phyloP scores from a whole-genome alignment of 2,888 invertebrate species.

The Sylvicola cinctus region DNA sequence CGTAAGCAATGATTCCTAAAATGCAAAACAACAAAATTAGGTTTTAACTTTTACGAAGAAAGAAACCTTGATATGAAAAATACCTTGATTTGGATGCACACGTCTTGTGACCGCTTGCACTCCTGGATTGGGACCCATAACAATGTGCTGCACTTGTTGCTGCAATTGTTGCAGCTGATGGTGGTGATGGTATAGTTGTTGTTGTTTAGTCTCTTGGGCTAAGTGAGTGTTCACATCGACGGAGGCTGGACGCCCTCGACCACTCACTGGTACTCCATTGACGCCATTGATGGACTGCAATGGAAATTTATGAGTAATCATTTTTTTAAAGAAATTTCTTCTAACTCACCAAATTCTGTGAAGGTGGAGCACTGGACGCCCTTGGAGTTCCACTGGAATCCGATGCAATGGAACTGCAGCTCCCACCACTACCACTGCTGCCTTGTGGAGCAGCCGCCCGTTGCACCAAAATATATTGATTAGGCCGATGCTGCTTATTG shows the following conservation, averaged over 20 bases:
- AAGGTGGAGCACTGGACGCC: slow-evolving; percentile 68
- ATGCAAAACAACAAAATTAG: slow-evolving; percentile 1
- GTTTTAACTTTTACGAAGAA: not conserved
- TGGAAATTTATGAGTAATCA: slow-evolving; percentile 1
- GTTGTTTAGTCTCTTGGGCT: too few species aligned
- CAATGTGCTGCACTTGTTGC: slow-evolving; percentile 14
- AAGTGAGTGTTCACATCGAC: slow-evolving; percentile 30
- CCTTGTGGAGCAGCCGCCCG: slow-evolving; percentile 37
- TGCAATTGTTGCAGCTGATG: slow-evolving; percentile 12
- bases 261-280: slow-evolving; percentile 26
- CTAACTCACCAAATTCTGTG: slow-evolving; percentile 29
- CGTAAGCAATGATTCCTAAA: slow-evolving; percentile 8
- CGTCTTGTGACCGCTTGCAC: slow-evolving; percentile 29
- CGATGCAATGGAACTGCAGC: slow-evolving; percentile 46
- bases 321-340: not conserved
- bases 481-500: slow-evolving; percentile 23
- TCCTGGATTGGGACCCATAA: slow-evolving; percentile 25
- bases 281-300: slow-evolving; percentile 11
- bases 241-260: slow-evolving; percentile 43
- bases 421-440: slow-evolving; percentile 52
- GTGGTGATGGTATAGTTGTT: too few species aligned
- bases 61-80: slow-evolving; percentile 12
- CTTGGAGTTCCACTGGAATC: slow-evolving; percentile 50
- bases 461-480: slow-evolving; percentile 66
- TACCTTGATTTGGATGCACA: slow-evolving; percentile 22